Conservation (phyloP, 2,888 invertebrate species). For the Drosophila rellima region DNA sequence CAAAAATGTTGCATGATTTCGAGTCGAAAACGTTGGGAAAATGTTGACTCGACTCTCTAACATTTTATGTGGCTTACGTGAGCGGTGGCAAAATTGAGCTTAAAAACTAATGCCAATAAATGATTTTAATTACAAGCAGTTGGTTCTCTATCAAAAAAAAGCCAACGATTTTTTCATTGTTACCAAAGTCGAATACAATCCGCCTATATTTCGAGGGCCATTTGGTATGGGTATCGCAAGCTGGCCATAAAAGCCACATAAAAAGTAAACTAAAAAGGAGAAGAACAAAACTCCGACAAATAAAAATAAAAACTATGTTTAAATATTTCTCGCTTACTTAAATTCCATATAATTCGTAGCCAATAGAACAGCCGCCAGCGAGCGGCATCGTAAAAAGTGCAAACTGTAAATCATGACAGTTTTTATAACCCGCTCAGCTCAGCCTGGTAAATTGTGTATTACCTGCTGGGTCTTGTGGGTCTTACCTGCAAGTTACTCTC, state of each 20-base stretch:
- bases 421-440: slow-evolving; percentile 66
- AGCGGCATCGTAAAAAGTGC: slow-evolving; percentile 78
- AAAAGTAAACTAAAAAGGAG: slow-evolving; percentile 32
- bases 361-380: slow-evolving; percentile 59
- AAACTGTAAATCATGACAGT: slow-evolving; percentile 80
- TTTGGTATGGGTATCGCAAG: slow-evolving; percentile 47
- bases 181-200: slow-evolving; percentile 22
- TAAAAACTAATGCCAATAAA: slow-evolving; percentile 70
- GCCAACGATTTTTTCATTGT: slow-evolving; percentile 1
- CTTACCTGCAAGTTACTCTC: slow-evolving; percentile 39
- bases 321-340: slow-evolving; percentile 76
- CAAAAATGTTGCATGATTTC: slow-evolving; percentile 66
- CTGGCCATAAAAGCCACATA: slow-evolving; percentile 44
- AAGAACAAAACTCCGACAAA: slow-evolving; percentile 43
- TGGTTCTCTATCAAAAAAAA: slow-evolving; percentile 5
- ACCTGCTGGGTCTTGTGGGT: slow-evolving; percentile 16
- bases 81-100: slow-evolving; percentile 58
- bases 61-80: slow-evolving; percentile 71
- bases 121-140: slow-evolving; percentile 66
- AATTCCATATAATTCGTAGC: slow-evolving; percentile 71
- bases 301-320: slow-evolving; percentile 61
- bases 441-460: slow-evolving; percentile 18
- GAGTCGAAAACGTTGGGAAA: slow-evolving; percentile 52
- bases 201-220: slow-evolving; percentile 19
- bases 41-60: slow-evolving; percentile 36